Evolutionary conservation across 2,797 vertebrate species (phyloP).

Genomic region (Neopelma chrysocephalum): DNA sequence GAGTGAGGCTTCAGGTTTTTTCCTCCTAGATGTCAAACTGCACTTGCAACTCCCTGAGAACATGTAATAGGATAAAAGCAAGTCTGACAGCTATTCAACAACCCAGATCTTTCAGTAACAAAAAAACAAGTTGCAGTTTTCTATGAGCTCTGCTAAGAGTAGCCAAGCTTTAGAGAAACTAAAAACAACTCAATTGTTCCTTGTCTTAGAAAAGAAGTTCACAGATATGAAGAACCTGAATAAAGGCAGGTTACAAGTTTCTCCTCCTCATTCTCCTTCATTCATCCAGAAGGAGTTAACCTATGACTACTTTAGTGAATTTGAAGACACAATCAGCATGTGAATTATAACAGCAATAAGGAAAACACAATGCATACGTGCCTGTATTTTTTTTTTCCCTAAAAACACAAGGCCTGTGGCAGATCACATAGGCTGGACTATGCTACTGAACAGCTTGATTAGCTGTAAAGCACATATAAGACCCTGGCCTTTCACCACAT

Average conservation of each 20-base stretch:
- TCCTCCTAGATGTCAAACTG: not conserved
- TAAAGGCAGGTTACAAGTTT: not conserved
- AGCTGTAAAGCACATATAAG: not conserved
- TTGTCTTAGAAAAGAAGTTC: not conserved
- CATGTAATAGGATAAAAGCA: not conserved
- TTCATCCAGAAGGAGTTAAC: not conserved
- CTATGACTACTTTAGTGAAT: not conserved
- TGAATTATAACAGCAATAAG: not conserved
- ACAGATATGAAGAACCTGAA: not conserved
- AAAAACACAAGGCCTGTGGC: not conserved
- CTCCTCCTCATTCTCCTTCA: not conserved
- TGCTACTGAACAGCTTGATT: not conserved
- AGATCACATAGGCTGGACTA: not conserved
- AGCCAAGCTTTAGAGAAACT: not conserved
- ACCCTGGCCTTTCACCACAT: not conserved
- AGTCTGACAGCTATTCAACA: not conserved
- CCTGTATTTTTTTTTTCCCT: not conserved
- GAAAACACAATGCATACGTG: not conserved
- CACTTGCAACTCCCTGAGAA: not conserved
- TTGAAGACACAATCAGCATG: not conserved
- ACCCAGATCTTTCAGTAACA: not conserved
- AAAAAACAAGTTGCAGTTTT: not conserved
- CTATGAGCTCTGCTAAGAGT: not conserved
- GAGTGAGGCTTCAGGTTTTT: not conserved
- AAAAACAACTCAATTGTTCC: not conserved